phyloP scores from a whole-genome alignment of 2,888 invertebrate genomes.

The Aphidius colemani region DNA sequence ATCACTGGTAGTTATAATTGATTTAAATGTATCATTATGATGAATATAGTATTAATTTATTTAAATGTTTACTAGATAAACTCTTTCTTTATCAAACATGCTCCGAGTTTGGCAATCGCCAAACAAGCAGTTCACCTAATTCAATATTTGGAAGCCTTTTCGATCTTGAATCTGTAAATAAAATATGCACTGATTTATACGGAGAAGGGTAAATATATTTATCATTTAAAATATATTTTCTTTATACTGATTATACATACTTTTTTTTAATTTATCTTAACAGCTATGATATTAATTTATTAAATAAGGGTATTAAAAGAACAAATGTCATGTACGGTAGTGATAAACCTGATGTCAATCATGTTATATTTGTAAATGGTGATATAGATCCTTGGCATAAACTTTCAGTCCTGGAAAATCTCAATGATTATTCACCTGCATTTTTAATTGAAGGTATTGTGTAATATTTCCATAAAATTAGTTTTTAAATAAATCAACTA shows the following conservation, averaged over 20 bases:
- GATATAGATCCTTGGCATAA: slow-evolving; percentile 67
- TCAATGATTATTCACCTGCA: slow-evolving; percentile 44
- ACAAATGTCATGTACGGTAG: slow-evolving; percentile 64
- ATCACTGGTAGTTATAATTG: slow-evolving; percentile 31
- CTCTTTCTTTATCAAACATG: slow-evolving; percentile 86
- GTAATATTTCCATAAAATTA: background rate
- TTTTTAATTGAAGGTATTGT: slow-evolving; percentile 50
- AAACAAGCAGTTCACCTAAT: slow-evolving; percentile 68
- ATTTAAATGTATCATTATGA: background rate
- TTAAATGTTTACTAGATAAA: slow-evolving; percentile 63
- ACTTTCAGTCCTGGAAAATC: slow-evolving; percentile 62
- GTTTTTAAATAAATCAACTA: background rate
- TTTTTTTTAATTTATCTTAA: slow-evolving; percentile 1
- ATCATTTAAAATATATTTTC: background rate
- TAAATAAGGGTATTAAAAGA: slow-evolving; percentile 57
- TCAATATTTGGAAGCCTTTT: slow-evolving; percentile 69
- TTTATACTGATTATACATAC: background rate
- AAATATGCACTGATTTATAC: slow-evolving; percentile 59
- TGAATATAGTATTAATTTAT: background rate
- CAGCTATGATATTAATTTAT: slow-evolving; percentile 42
- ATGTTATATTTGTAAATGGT: slow-evolving; percentile 67
- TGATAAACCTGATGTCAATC: slow-evolving; percentile 61
- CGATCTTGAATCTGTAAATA: slow-evolving; percentile 62
- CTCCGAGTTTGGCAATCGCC: slow-evolving; percentile 84
- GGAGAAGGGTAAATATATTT: slow-evolving; percentile 54